These are phyloP conservation scores for Arenicola marina DNA, from an alignment of 2,888 invertebrate genomes.

Conservation along the genomic window DNA sequence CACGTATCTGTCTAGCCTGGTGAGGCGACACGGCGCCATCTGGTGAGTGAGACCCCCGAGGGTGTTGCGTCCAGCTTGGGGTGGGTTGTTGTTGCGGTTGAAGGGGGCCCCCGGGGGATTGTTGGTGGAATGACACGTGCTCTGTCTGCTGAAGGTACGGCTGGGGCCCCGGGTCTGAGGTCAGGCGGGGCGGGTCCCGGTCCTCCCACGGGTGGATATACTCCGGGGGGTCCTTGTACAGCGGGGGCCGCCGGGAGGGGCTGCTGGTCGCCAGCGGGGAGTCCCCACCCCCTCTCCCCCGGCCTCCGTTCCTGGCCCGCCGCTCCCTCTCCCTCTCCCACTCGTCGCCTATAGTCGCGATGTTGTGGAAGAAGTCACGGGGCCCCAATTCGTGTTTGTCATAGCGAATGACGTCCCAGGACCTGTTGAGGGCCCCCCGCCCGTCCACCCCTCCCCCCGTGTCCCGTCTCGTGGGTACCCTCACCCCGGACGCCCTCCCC, in stretches of 20 bases:
- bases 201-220: constrained; percentile 5
- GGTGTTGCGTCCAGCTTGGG: no score
- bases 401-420: background rate
- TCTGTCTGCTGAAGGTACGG: no score
- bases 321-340: constrained; percentile 18
- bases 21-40: no score
- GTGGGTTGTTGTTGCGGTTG: no score
- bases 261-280: no score
- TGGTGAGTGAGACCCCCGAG: no score
- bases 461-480: background rate
- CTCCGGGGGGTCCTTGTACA: constrained; percentile 6
- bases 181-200: no score
- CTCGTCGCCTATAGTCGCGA: constrained; percentile 17
- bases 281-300: no score
- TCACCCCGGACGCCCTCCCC: background rate
- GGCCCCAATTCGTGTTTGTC: constrained; percentile 3
- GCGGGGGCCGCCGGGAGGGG: background rate
- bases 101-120: no score
- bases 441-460: background rate
- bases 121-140: no score
- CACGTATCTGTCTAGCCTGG: no score
- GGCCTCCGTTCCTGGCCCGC: background rate
- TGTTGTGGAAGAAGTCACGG: constrained; percentile 6
- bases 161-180: no score
- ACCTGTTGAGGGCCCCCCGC: background rate